phyloP scores from a whole-genome alignment of 2,797 vertebrate species.

The Jordanella pulchra region DNA sequence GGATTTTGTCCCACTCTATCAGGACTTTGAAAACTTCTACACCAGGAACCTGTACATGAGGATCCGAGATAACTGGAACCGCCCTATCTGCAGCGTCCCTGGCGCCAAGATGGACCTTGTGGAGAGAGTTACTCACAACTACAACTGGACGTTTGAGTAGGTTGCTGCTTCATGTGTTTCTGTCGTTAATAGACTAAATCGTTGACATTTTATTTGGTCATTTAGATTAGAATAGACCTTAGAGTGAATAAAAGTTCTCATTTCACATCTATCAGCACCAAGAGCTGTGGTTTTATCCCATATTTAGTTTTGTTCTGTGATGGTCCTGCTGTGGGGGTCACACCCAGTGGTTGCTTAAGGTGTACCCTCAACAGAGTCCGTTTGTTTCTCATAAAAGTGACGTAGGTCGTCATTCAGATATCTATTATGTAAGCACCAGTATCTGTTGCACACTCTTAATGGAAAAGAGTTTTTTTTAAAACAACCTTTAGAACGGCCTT shows the following conservation, averaged over 20 bases:
- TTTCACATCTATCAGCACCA: not conserved
- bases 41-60: slow-evolving; percentile 97
- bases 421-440: slow-evolving; percentile 26
- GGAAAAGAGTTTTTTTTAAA: not conserved
- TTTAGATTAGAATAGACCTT: not conserved
- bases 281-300: not conserved
- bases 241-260: not conserved
- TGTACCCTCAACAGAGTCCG: slow-evolving; percentile 22
- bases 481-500: not conserved
- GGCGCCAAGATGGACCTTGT: slow-evolving; percentile 92
- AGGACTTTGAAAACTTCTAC: slow-evolving; percentile 99
- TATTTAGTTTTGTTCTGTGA: not conserved
- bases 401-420: slow-evolving; percentile 21
- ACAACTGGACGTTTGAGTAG: slow-evolving; percentile 97
- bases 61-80: slow-evolving; percentile 96
- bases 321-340: not conserved
- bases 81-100: slow-evolving; percentile 92
- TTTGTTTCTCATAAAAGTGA: slow-evolving; percentile 32
- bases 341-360: not conserved
- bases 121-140: slow-evolving; percentile 88
- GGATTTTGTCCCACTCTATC: slow-evolving; percentile 97
- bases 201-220: not conserved
- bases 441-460: slow-evolving; percentile 29
- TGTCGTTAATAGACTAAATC: not conserved
- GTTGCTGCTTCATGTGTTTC: slow-evolving; percentile 48